Percentiles rank a stretch among this genome's conserved stretches.
These are phyloP conservation scores for Nymphalis c-album DNA, from an alignment of 2,888 invertebrate species.

Conservation along the genomic window DNA sequence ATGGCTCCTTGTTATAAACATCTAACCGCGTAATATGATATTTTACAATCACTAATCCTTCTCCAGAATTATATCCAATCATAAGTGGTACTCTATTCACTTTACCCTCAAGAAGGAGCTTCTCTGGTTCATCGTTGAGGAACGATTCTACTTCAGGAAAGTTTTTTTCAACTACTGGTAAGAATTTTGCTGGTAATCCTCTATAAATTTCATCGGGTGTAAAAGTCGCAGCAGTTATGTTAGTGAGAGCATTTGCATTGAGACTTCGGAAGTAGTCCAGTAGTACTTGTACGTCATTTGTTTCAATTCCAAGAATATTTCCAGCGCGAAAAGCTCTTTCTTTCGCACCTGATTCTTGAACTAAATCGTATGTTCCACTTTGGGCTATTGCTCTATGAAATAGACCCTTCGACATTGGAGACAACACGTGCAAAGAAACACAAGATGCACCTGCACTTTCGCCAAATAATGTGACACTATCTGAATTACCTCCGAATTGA, in stretches of 20 bases:
- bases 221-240: slow-evolving; percentile 47
- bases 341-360: slow-evolving; percentile 31
- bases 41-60: slow-evolving; percentile 52
- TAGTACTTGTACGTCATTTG: slow-evolving; percentile 36
- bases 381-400: slow-evolving; percentile 68
- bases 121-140: slow-evolving; percentile 50
- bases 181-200: slow-evolving; percentile 55
- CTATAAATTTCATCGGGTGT: slow-evolving; percentile 54
- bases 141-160: slow-evolving; percentile 53
- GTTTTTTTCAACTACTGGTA: slow-evolving; percentile 58
- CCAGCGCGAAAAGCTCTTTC: slow-evolving; percentile 54
- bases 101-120: slow-evolving; percentile 47
- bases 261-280: slow-evolving; percentile 44
- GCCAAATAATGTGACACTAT: slow-evolving; percentile 67
- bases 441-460: slow-evolving; percentile 67
- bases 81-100: slow-evolving; percentile 55
- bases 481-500: slow-evolving; percentile 61
- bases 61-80: slow-evolving; percentile 60
- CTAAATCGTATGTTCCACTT: slow-evolving; percentile 59
- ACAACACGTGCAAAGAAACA: slow-evolving; percentile 65
- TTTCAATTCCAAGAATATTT: slow-evolving; percentile 51
- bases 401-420: slow-evolving; percentile 67
- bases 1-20: slow-evolving; percentile 49
- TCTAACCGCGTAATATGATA: slow-evolving; percentile 46
- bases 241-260: slow-evolving; percentile 51